These are phyloP conservation scores for Sepiola atlantica DNA, from an alignment of 2,888 invertebrate species.

Conservation along the genomic window DNA sequence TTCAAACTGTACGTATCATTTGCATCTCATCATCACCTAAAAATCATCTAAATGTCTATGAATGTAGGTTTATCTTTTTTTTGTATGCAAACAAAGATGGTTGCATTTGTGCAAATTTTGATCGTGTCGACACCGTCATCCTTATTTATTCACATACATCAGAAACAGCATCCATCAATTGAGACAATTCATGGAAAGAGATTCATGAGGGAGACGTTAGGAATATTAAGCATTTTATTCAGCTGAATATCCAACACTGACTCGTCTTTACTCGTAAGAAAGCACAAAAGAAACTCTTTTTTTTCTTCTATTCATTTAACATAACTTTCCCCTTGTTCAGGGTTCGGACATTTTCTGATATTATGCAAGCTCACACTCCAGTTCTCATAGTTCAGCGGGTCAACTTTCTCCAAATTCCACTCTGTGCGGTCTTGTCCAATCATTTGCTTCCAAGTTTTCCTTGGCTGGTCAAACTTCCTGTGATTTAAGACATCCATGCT, in stretches of 20 bases:
- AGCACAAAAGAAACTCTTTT: neutral
- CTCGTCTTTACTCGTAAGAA: too few relatives aligned
- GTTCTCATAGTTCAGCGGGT: too few relatives aligned
- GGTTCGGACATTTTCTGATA: too few relatives aligned
- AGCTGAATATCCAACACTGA: neutral
- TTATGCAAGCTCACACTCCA: too few relatives aligned
- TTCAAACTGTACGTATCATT: too few relatives aligned
- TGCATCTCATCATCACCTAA: too few relatives aligned
- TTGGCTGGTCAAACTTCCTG: too few relatives aligned
- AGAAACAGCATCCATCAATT: neutral
- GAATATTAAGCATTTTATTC: neutral
- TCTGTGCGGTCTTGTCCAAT: too few relatives aligned
- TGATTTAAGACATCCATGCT: too few relatives aligned
- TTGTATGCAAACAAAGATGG: neutral
- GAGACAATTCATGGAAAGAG: neutral
- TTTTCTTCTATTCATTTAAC: neutral
- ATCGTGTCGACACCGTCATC: neutral
- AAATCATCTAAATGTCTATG: neutral
- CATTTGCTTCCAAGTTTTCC: too few relatives aligned
- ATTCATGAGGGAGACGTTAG: neutral
- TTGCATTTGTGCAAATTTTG: neutral
- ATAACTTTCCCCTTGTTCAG: too few relatives aligned
- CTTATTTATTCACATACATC: neutral
- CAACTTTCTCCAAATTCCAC: too few relatives aligned
- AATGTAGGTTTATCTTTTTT: neutral